Base-by-base conservation (phyloP, 2,888 invertebrate genomes). In the Carterocephalus palaemon region DNA sequence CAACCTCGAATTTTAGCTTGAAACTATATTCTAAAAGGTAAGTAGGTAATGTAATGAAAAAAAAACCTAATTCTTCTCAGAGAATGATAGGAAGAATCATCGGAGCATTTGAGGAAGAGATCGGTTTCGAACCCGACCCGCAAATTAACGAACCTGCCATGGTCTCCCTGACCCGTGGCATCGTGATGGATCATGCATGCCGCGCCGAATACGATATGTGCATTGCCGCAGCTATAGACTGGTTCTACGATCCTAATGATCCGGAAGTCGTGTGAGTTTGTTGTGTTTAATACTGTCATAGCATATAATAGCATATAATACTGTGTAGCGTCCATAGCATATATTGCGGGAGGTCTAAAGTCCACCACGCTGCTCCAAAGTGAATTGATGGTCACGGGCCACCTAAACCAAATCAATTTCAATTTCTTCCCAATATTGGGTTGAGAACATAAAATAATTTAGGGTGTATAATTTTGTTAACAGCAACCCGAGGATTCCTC, bases 111-210 rank as follows among this genome's bases (percentile, higher is more conserved):
- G 84, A 86, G 52, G 42, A 60, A 0, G 64, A 80, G 42, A 51
- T 85, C 1, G 70, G 74, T 3, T 86, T 83, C 46, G 49, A 59
- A 5, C 80, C 83, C 1, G 75, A 77, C 3, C 31, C 62, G 0
- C 20, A 48, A 4, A 7, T 62, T 0, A 51, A 43, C 0, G 85
- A 86, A 29, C 71, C 76, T 1, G 64, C 70, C 0, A 83, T 83
- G 82, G 43, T 48, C 0, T 64, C 78, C 0, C 49, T 84, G 6
- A 78, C 81, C 0, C 67, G 86, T 32, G 84, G 81, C 0, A 46
- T 86, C 4, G 82, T 86, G 1, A 86, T 86, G 86, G 79, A 85
- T 12, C 84, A 84, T 46, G 85, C 80, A 0, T 86, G 86, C 50
- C 62, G 64, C 4, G 62, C 78, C 1, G 67, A 68, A 23, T 85